phyloP scores from a whole-genome alignment of 2,888 invertebrate genomes.

The Rhodophaea formosa region DNA sequence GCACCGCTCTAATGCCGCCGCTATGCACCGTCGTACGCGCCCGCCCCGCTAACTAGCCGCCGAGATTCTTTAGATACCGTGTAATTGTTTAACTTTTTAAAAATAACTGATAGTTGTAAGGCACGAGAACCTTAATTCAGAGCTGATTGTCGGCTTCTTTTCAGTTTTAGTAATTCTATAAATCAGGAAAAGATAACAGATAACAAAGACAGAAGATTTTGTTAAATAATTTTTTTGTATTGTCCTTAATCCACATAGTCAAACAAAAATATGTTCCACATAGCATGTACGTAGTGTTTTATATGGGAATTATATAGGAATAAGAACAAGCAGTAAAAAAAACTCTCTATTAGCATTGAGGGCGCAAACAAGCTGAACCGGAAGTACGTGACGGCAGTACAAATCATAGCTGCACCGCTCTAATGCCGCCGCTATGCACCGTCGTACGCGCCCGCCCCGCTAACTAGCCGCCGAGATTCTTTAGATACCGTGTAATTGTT shows the following conservation, averaged over 20 bases:
- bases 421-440: slow-evolving; percentile 10
- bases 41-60: not conserved
- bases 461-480: not conserved
- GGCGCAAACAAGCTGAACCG: slow-evolving; percentile 55
- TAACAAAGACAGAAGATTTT: no score
- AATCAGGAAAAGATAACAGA: no score
- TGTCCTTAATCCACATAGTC: no score
- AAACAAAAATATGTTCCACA: no score
- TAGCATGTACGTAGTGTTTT: not conserved
- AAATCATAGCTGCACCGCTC: slow-evolving; percentile 30
- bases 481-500: not conserved
- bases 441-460: not conserved
- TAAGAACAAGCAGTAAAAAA: slow-evolving; percentile 13
- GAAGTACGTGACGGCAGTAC: slow-evolving; percentile 60
- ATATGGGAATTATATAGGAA: no score
- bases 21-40: slow-evolving; percentile 3
- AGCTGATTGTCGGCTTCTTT: not conserved
- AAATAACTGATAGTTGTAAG: not conserved
- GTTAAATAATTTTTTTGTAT: no score
- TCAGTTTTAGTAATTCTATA: not conserved
- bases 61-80: not conserved
- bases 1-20: slow-evolving; percentile 1
- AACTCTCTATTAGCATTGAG: slow-evolving; percentile 41
- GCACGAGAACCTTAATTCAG: not conserved
- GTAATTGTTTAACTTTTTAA: not conserved